Percentiles rank a stretch among this genome's conserved stretches.
Conservation (phyloP, 2,797 vertebrate species). For the Lagorchestes hirsutus region DNA sequence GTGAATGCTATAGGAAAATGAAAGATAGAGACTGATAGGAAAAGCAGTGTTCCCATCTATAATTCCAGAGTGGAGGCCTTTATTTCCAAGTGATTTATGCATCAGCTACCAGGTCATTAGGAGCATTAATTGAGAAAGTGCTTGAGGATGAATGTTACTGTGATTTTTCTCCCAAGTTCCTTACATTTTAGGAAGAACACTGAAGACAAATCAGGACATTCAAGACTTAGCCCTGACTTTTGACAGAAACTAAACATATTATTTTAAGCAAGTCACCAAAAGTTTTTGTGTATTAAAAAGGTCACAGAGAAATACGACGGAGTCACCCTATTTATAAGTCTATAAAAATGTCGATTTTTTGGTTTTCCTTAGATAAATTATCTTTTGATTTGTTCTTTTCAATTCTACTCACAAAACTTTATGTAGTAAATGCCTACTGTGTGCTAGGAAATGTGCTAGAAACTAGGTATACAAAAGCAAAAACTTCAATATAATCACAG, state of each 20-base stretch:
- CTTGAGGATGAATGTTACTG: conserved; percentile 1
- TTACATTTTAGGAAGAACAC: not conserved
- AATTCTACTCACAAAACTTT: not conserved
- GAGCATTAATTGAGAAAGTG: not conserved
- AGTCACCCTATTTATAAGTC: not conserved
- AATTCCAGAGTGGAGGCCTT: not conserved
- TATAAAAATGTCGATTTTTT: not conserved
- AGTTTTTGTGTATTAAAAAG: not conserved
- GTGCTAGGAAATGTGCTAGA: not conserved
- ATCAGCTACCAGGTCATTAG: not conserved
- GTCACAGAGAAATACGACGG: conserved; percentile 17
- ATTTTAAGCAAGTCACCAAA: not conserved
- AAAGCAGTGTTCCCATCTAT: not conserved
- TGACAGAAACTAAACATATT: not conserved
- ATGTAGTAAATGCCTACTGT: not conserved
- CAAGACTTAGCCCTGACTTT: not conserved
- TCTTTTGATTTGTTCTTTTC: not conserved
- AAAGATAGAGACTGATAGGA: not conserved
- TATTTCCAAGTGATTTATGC: conserved; percentile 4
- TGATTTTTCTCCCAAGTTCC: not conserved
- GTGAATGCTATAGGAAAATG: not conserved
- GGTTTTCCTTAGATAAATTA: not conserved
- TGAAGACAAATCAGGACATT: not conserved
- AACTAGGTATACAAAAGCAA: not conserved
- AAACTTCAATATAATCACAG: not conserved